A percentile compares a stretch with the other conserved stretches of the same genome.
These are phyloP conservation scores for Fistularia commersonii DNA, from an alignment of 2,797 vertebrate species.

Conservation along the genomic window DNA sequence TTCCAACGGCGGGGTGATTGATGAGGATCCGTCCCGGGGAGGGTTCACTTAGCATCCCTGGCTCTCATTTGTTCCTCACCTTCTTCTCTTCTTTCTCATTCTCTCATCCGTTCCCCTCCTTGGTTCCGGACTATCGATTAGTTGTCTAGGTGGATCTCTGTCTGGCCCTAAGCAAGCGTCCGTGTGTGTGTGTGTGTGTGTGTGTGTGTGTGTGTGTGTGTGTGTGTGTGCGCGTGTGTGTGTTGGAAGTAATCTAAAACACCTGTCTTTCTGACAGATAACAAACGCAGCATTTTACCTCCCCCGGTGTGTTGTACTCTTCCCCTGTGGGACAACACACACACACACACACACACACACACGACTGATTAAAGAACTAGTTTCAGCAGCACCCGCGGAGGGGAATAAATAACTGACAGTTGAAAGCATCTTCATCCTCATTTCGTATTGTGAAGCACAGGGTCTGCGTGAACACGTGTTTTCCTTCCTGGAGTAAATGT, in stretches of 20 bases:
- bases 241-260: slow-evolving; percentile 69
- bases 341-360: slow-evolving; percentile 10
- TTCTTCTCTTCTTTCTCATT: slow-evolving; percentile 12
- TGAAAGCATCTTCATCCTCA: slow-evolving; percentile 37
- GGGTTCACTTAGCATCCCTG: slow-evolving; percentile 70
- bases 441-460: slow-evolving; percentile 1
- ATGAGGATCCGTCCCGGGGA: slow-evolving; percentile 69
- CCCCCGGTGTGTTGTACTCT: slow-evolving; percentile 64
- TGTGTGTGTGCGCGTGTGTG: slow-evolving; percentile 40
- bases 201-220: slow-evolving; percentile 28
- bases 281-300: slow-evolving; percentile 75
- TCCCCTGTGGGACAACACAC: slow-evolving; percentile 41
- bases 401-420: slow-evolving; percentile 47
- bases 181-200: slow-evolving; percentile 23
- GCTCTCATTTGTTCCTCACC: slow-evolving; percentile 16
- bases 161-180: slow-evolving; percentile 55
- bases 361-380: slow-evolving; percentile 55
- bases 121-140: slow-evolving; percentile 74
- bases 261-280: slow-evolving; percentile 77
- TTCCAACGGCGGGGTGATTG: slow-evolving; percentile 78
- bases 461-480: not conserved
- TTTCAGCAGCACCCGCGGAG: slow-evolving; percentile 36
- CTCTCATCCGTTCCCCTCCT: slow-evolving; percentile 46
- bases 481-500: not conserved
- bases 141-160: slow-evolving; percentile 74